Base-by-base conservation (phyloP, 2,797 vertebrate genomes). In the Tolypeutes matacus region DNA sequence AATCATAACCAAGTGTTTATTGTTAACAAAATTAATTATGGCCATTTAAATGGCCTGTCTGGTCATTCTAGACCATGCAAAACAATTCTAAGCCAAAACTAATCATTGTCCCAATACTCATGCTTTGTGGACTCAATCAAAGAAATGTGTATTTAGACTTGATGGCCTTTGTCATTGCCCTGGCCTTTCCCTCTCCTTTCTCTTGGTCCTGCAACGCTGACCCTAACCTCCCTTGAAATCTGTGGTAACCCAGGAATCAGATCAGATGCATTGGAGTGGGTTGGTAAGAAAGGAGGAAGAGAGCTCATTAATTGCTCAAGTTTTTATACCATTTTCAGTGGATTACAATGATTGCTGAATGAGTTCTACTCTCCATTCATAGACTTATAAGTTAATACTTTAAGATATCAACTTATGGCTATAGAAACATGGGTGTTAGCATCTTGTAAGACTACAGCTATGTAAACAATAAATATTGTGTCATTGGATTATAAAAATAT, bases 111-210 rank as follows among this genome's bases (percentile, higher is more conserved):
- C 1, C 81, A 78, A 70, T 91, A 75, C 77, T 93, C 62, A 23
- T 9, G 88, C 96, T 93, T 86, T 95, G 94, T 95, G 91, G 65
- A 73, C 49, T 73, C 92, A 56, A 95, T 96, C 96, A 96, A 67
- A 95, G 96, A 94, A 96, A 97, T 96, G 95, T 94, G 95, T 92
- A 70, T 96, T 95, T 92, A 97, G 78, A 93, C 83, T 95, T 80
- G 97, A 96, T 81, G 90, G 92, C 36, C 89, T 96, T 93, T 96
- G 87, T 97, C 82, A 73, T 78, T 70, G 31, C 69, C 51, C 51
- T 58, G 75, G 31, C 20, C 87, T 89, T 80, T 88, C 76, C 42
- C 77, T 95, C n/a, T 89, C 49, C 36, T 51, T 93, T 80, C 72
- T 92, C 62, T 42, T 76, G 34, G 65, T 89, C 90, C 93, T 69